These are phyloP conservation scores for Nomia melanderi DNA, from an alignment of 1,140 invertebrate genomes.

Conservation along the genomic window DNA sequence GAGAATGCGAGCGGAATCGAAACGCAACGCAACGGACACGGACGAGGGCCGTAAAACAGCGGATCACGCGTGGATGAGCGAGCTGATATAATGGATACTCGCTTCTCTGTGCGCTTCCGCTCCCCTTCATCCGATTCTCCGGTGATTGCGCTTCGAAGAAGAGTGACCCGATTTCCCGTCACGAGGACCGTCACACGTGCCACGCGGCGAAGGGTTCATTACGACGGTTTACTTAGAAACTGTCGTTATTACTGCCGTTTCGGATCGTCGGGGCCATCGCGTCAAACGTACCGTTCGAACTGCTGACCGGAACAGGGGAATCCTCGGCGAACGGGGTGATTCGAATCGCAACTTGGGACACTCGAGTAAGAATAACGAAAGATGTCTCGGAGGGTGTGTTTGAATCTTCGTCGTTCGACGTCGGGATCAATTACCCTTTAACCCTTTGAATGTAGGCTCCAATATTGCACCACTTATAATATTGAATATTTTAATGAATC, in stretches of 20 bases:
- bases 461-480: no score
- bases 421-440: no score
- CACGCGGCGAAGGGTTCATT: slow-evolving; percentile 43
- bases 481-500: no score
- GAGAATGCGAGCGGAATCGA: background rate
- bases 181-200: slow-evolving; percentile 17
- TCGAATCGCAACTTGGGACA: no score
- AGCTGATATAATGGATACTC: no score
- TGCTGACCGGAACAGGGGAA: slow-evolving; percentile 15
- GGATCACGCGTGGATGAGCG: background rate
- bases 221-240: slow-evolving; percentile 23
- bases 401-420: no score
- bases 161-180: slow-evolving; percentile 35
- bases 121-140: slow-evolving; percentile 1
- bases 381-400: no score
- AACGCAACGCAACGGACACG: no score
- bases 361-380: background rate
- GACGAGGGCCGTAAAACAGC: background rate
- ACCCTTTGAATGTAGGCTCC: no score
- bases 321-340: background rate
- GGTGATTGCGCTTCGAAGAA: background rate
- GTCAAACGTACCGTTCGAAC: slow-evolving; percentile 20
- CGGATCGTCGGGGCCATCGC: slow-evolving; percentile 17
- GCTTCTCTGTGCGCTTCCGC: background rate
- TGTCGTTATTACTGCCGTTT: slow-evolving; percentile 38